Evolutionary conservation across 2,888 invertebrate species (phyloP), one percentile per base, ranked within the genome.

Genomic region (Taphrorychus bicolor): DNA sequence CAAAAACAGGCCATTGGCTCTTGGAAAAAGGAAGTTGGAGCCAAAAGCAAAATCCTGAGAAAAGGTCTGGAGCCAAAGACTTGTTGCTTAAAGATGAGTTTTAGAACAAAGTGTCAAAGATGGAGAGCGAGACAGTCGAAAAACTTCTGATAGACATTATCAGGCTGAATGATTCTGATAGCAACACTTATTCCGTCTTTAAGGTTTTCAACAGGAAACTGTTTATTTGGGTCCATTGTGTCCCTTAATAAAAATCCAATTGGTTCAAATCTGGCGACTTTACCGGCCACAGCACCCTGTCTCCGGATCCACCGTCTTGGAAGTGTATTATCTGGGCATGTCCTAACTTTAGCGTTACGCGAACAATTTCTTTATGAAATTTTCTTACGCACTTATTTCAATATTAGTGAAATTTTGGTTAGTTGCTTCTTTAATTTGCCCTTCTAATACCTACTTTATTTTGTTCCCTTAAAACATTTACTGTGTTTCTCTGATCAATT

Each of bases 361-460:
- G n/a, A n/a, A n/a, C n/a, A n/a, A n/a, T n/a, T n/a, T n/a, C n/a
- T n/a, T n/a, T n/a, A n/a, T n/a, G n/a, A n/a, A n/a, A n/a, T 74
- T 84, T 81, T 74, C 85, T 82, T 70, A 86, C 71, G 73, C 84
- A 82, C 76, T 84, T 82, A 79, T 80, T 84, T 87, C 70, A 79
- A 77, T 66, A 83, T 79, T 74, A 82, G 82, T 71, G 2, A 71
- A 70, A 21, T 64, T 73, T 22, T 84, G 83, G 74, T 88, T 87
- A n/a, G 81, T 82, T 75, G 88, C 87, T 76, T 89, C 87, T 1
- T 86, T 81, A 45, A 91, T 84, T 76, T 89, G 88, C 71, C 89
- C 87, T 78, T 91, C 90, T 7, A 91, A 78, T n/a, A n/a, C n/a
- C n/a, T 41, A 89, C 80, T 75, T 87, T 86, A 62, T 91, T 88